Conservation (phyloP, 2,888 invertebrate genomes). For the Arrhopalites spinosus region DNA sequence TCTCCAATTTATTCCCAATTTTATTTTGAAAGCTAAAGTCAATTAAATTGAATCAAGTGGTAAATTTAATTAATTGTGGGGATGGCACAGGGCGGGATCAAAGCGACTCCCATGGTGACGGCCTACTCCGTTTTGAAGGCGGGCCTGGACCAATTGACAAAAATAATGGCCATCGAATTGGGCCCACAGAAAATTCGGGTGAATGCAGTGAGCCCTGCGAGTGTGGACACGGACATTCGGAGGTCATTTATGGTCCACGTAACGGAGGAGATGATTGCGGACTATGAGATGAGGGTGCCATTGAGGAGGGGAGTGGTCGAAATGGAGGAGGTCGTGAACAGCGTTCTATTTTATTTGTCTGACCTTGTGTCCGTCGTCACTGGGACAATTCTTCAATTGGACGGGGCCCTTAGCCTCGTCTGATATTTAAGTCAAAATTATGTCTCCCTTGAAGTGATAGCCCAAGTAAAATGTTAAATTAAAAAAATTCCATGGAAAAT, state of each 20-base stretch:
- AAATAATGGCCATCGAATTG: slow-evolving; percentile 11
- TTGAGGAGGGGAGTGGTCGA: neutral
- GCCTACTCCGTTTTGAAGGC: slow-evolving; percentile 18
- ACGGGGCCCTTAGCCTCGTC: slow-evolving; percentile 2
- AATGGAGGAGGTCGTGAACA: slow-evolving; percentile 24
- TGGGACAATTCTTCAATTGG: slow-evolving; percentile 13
- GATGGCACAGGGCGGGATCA: neutral
- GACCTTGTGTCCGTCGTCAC: neutral
- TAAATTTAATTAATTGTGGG: neutral
- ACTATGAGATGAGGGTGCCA: neutral
- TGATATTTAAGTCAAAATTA: too few relatives aligned
- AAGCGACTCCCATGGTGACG: neutral
- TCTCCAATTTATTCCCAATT: neutral
- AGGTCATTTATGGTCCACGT: neutral
- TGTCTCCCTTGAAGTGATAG: too few relatives aligned
- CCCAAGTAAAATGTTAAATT: too few relatives aligned
- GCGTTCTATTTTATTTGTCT: slow-evolving; percentile 14
- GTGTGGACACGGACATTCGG: neutral
- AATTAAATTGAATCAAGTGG: neutral
- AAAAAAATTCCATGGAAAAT: too few relatives aligned
- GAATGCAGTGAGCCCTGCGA: neutral
- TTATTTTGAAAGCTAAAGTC: neutral
- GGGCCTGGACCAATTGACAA: slow-evolving; percentile 18
- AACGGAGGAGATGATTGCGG: neutral
- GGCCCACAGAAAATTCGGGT: slow-evolving; percentile 24